Evolutionary conservation across 1,140 invertebrate species (phyloP).

Genomic region (Zaprionus ghesquierei): DNA sequence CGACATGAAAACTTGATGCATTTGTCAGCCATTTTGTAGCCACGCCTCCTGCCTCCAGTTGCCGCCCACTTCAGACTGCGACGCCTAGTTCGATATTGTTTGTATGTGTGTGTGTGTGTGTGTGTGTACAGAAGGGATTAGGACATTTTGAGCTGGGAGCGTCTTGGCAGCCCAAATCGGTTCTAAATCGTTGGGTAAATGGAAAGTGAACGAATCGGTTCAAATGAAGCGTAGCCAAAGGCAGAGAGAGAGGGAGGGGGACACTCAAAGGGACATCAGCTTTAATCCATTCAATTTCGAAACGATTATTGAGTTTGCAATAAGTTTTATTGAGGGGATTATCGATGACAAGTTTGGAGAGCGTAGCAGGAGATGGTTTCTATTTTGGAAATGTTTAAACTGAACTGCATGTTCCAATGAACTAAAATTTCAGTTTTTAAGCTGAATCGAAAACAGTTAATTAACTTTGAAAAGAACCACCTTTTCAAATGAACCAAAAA

Average conservation of each 20-base stretch:
- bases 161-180: slow-evolving; percentile 1
- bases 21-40: slow-evolving; percentile 70
- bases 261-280: not conserved
- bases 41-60: not conserved
- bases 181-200: not conserved
- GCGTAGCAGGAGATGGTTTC: not conserved
- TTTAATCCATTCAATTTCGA: not conserved
- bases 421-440: not conserved
- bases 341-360: not conserved
- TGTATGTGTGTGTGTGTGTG: not conserved
- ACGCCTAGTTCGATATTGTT: not conserved
- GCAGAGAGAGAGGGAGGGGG: not conserved
- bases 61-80: not conserved
- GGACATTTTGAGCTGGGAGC: not conserved
- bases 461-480: too few relatives aligned
- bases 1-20: slow-evolving; percentile 75
- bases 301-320: not conserved
- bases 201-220: not conserved
- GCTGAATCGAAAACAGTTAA: too few relatives aligned
- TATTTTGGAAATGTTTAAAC: not conserved
- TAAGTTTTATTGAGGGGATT: not conserved
- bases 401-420: not conserved
- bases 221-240: not conserved
- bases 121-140: not conserved
- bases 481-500: too few relatives aligned